These are phyloP conservation scores for Spialia ferax DNA, from an alignment of 2,888 invertebrate species.

Conservation along the genomic window DNA sequence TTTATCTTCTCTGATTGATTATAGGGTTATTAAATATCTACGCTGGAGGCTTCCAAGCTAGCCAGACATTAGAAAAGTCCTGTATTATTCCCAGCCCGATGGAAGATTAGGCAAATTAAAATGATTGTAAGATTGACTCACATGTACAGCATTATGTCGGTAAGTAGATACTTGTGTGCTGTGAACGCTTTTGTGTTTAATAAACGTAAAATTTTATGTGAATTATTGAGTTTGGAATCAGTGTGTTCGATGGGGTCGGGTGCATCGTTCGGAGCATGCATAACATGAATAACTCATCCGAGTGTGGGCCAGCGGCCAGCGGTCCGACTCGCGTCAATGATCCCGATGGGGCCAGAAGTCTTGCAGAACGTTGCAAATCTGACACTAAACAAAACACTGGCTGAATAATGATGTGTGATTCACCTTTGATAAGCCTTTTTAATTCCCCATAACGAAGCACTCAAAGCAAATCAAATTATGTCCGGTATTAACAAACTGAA, in stretches of 20 bases:
- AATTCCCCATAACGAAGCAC: not conserved
- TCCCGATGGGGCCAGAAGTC: constrained; percentile 40
- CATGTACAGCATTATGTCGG: no score
- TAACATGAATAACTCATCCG: constrained; percentile 56
- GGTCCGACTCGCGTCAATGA: constrained; percentile 75
- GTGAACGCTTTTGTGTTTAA: not conserved
- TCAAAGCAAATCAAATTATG: not conserved
- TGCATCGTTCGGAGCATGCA: constrained; percentile 50
- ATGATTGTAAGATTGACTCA: no score
- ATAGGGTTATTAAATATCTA: not conserved
- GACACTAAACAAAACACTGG: constrained; percentile 15
- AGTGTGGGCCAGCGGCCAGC: constrained; percentile 63
- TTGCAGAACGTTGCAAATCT: constrained; percentile 19
- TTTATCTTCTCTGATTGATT: not conserved
- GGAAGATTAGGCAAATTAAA: no score
- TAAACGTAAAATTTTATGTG: not conserved
- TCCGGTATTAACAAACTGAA: not conserved
- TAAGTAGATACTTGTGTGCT: no score
- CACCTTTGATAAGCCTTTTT: not conserved
- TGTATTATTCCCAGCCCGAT: no score
- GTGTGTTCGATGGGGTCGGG: constrained; percentile 13
- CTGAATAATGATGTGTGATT: constrained; percentile 3
- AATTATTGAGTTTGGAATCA: not conserved
- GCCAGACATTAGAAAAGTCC: no score
- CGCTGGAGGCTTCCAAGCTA: no score